Conservation (phyloP, 1,140 invertebrate genomes). For the Melipona quadrifasciata region DNA sequence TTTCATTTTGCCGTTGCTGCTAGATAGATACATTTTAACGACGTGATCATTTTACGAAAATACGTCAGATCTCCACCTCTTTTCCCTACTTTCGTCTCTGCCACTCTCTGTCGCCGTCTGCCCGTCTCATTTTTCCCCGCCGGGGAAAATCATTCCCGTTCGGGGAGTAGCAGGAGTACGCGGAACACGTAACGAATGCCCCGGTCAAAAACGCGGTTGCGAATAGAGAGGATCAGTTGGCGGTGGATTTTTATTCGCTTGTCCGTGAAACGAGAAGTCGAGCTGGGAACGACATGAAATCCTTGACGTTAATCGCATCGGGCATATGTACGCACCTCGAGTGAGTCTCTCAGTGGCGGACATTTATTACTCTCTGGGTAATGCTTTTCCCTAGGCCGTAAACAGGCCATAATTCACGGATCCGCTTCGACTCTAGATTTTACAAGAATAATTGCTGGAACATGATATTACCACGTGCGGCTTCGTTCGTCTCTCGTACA, state of each 20-base stretch:
- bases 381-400: constrained; percentile 50
- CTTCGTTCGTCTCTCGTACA: not conserved
- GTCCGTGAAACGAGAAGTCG: constrained; percentile 6
- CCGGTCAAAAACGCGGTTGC: constrained; percentile 24
- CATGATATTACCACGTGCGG: constrained; percentile 5
- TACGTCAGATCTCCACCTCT: not conserved
- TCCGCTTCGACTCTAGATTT: constrained; percentile 45
- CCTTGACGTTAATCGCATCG: constrained; percentile 56
- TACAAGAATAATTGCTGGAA: constrained; percentile 52
- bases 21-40: constrained; percentile 56
- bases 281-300: constrained; percentile 21
- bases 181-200: not conserved
- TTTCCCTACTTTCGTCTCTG: not conserved
- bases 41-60: constrained; percentile 54
- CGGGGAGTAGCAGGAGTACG: not conserved
- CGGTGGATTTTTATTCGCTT: constrained; percentile 5
- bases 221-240: constrained; percentile 4
- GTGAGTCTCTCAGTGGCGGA: constrained; percentile 53
- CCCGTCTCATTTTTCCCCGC: not conserved
- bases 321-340: constrained; percentile 49
- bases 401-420: constrained; percentile 60
- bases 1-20: constrained; percentile 14
- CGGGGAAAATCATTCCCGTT: constrained; percentile 18
- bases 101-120: not conserved
- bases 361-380: constrained; percentile 59